Conservation (phyloP, 2,888 invertebrate species). For the Spisula subtruncata region DNA sequence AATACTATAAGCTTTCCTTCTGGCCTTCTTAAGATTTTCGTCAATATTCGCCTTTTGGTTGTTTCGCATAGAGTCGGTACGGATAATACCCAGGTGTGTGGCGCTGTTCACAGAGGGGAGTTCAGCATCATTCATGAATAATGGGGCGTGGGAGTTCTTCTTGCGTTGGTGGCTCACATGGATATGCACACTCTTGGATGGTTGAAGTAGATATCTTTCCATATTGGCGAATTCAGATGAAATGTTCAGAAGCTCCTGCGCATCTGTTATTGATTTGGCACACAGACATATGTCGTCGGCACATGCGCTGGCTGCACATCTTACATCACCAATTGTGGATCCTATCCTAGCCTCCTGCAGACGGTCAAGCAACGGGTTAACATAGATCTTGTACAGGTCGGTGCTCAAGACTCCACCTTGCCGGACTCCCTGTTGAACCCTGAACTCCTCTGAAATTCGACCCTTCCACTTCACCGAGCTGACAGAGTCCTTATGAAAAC, state of each 20-base stretch:
- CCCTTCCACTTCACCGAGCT: slow-evolving; percentile 26
- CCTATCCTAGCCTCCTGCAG: neutral
- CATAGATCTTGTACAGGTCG: slow-evolving; percentile 36
- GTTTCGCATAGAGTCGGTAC: no score
- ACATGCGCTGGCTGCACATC: slow-evolving; percentile 24
- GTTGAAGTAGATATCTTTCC: slow-evolving; percentile 34
- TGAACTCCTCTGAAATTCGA: neutral
- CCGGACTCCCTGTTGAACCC: slow-evolving; percentile 22
- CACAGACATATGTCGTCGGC: slow-evolving; percentile 17
- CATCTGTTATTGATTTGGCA: neutral
- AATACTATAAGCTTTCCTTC: no score
- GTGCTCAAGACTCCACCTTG: slow-evolving; percentile 35
- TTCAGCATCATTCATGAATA: neutral
- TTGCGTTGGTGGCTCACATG: neutral
- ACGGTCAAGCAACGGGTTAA: slow-evolving; percentile 27
- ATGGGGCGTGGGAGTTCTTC: neutral
- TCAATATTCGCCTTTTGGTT: no score
- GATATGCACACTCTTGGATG: slow-evolving; percentile 37
- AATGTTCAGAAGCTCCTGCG: slow-evolving; percentile 30
- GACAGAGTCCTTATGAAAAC: slow-evolving; percentile 2
- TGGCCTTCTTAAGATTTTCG: no score
- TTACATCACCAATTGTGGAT: neutral
- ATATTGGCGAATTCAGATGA: slow-evolving; percentile 35
- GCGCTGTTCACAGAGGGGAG: neutral
- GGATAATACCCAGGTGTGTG: no score